Percentiles rank a stretch among this genome's conserved stretches.
phyloP scores from a whole-genome alignment of 2,797 vertebrate genomes.

The Toxotes lorentzi region DNA sequence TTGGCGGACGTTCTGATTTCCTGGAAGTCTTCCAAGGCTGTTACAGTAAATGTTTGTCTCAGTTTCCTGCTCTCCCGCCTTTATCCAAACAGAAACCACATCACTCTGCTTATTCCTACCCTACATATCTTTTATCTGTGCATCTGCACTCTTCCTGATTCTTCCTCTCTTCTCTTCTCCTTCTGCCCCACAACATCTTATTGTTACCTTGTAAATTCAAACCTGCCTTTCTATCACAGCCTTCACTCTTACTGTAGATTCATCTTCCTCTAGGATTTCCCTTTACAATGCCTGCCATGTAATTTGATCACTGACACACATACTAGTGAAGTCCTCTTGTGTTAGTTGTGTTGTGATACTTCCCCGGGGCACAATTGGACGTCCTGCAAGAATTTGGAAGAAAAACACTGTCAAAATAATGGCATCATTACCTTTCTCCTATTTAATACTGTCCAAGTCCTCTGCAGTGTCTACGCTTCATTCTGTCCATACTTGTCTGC shows the following conservation, averaged over 20 bases:
- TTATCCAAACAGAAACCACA: not conserved
- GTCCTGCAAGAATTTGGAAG: not conserved
- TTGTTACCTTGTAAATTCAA: not conserved
- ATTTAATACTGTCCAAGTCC: not conserved
- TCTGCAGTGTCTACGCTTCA: not conserved
- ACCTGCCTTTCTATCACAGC: not conserved
- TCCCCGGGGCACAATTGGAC: not conserved
- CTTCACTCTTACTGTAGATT: not conserved
- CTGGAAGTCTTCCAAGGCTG: not conserved
- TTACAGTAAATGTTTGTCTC: constrained; percentile 12
- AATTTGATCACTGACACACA: not conserved
- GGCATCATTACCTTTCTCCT: no score
- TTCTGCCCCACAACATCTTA: not conserved
- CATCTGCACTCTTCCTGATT: not conserved
- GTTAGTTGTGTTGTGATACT: no score
- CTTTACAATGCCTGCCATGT: not conserved
- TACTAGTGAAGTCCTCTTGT: not conserved
- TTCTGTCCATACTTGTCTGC: not conserved
- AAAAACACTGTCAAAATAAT: not conserved
- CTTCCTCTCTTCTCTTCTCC: not conserved
- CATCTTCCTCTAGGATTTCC: not conserved
- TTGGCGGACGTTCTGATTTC: no score
- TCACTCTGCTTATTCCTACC: not conserved
- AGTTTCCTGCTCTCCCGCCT: not conserved
- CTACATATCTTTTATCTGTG: not conserved